A percentile compares a stretch with the other conserved stretches of the same genome.
phyloP scores from a whole-genome alignment of 2,888 invertebrate species.

The Hyalella azteca region DNA sequence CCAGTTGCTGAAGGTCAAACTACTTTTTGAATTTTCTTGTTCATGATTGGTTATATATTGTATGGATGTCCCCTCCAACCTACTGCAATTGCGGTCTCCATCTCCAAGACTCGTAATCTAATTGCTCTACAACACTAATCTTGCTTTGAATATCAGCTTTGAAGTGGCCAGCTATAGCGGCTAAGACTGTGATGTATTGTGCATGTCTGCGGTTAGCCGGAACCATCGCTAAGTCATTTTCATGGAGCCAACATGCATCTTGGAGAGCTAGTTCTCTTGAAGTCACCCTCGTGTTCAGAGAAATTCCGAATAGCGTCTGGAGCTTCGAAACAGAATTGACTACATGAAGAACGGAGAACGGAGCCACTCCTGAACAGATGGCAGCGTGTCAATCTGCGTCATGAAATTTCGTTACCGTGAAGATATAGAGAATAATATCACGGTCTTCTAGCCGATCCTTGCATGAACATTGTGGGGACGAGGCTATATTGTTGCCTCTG shows the following conservation, averaged over 20 bases:
- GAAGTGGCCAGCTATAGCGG: conserved; percentile 2
- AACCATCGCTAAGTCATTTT: conserved; percentile 11
- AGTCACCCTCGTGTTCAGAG: not conserved
- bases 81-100: not conserved
- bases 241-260: conserved; percentile 21
- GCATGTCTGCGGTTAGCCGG: not conserved
- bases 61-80: not conserved
- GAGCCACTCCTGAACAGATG: conserved; percentile 4
- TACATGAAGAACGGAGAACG: not conserved
- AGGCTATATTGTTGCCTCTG: too few relatives aligned
- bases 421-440: too few relatives aligned
- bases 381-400: not conserved
- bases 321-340: not conserved
- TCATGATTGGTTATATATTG: too few relatives aligned
- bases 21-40: too few relatives aligned
- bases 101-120: conserved; percentile 18
- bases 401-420: conserved; percentile 8
- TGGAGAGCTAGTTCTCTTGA: not conserved
- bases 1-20: too few relatives aligned
- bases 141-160: conserved; percentile 11
- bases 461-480: too few relatives aligned
- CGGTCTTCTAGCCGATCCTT: too few relatives aligned
- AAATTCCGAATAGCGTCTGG: not conserved
- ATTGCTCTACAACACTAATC: conserved; percentile 27
- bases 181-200: not conserved